phyloP scores from a whole-genome alignment of 2,797 vertebrate genomes.

The Aselliscus stoliczkanus region DNA sequence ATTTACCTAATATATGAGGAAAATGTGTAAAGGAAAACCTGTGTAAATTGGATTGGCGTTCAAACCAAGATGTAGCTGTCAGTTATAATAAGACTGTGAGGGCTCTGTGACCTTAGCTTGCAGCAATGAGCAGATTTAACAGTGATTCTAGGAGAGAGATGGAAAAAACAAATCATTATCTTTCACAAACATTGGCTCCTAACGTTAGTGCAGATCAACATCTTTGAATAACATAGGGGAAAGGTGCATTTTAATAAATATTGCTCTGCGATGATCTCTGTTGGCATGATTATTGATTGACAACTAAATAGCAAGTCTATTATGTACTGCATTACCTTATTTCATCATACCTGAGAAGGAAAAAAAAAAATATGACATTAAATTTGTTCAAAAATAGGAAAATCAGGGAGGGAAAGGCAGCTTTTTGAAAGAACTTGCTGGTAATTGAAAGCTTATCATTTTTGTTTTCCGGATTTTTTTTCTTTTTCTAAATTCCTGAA shows the following conservation, averaged over 20 bases:
- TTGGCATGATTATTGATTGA: constrained; percentile 1
- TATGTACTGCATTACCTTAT: background rate
- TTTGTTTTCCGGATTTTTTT: background rate
- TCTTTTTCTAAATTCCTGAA: background rate
- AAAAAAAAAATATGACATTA: background rate
- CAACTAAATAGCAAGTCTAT: background rate
- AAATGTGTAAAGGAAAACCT: constrained; percentile 62
- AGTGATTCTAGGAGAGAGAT: constrained; percentile 36
- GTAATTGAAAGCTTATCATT: constrained; percentile 50
- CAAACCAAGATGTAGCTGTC: constrained; percentile 48
- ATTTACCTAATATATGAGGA: constrained; percentile 66
- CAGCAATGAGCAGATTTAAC: constrained; percentile 36
- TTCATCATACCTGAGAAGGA: background rate
- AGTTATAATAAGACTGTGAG: constrained; percentile 53
- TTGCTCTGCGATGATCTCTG: background rate
- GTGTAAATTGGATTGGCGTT: constrained; percentile 34
- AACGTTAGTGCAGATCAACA: constrained; percentile 34
- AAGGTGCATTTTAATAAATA: constrained; percentile 51
- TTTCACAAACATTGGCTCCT: background rate
- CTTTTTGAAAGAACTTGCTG: constrained; percentile 3
- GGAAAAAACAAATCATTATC: constrained; percentile 64
- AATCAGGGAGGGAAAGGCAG: background rate
- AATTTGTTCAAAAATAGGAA: constrained; percentile 4
- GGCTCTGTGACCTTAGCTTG: constrained; percentile 57
- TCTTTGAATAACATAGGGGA: background rate